phyloP scores from a whole-genome alignment of 1,140 invertebrate genomes.

The Dreissena rostriformis region DNA sequence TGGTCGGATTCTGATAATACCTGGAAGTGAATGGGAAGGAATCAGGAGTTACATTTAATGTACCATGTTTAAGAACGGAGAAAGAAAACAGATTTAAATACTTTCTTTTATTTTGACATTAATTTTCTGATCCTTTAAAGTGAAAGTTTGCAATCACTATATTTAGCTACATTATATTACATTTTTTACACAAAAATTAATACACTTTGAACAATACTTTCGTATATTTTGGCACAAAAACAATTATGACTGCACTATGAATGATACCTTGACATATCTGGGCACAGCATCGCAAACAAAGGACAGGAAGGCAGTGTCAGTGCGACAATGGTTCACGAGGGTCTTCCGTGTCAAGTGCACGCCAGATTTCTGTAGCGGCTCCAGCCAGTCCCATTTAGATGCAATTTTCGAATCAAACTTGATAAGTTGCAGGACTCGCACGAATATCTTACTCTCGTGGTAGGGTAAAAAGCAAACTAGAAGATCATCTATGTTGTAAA shows the following conservation, averaged over 20 bases:
- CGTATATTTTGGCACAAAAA: neutral
- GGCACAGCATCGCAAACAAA: conserved; percentile 88
- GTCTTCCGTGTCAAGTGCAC: conserved; percentile 87
- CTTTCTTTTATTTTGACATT: too few species aligned
- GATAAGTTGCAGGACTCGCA: conserved; percentile 90
- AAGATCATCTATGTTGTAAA: conserved; percentile 92
- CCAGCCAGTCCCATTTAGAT: conserved; percentile 91
- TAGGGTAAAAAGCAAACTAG: conserved; percentile 93
- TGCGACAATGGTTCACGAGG: conserved; percentile 88
- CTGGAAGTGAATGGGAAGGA: conserved; percentile 1
- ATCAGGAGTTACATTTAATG: neutral
- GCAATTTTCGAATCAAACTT: conserved; percentile 83
- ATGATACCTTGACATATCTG: conserved; percentile 85
- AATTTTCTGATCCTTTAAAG: too few species aligned
- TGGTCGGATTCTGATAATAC: conserved; percentile 50
- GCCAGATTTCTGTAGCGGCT: conserved; percentile 87
- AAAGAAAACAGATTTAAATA: neutral
- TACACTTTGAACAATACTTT: too few species aligned
- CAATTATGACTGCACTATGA: neutral
- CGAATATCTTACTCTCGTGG: conserved; percentile 94
- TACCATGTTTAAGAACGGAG: neutral
- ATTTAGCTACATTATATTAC: neutral
- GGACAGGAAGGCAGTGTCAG: conserved; percentile 87
- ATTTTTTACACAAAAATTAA: too few species aligned
- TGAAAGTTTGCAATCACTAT: neutral